Evolutionary conservation across 2,113 vertebrate species (phyloP).

Genomic region (Equus przewalskii): DNA sequence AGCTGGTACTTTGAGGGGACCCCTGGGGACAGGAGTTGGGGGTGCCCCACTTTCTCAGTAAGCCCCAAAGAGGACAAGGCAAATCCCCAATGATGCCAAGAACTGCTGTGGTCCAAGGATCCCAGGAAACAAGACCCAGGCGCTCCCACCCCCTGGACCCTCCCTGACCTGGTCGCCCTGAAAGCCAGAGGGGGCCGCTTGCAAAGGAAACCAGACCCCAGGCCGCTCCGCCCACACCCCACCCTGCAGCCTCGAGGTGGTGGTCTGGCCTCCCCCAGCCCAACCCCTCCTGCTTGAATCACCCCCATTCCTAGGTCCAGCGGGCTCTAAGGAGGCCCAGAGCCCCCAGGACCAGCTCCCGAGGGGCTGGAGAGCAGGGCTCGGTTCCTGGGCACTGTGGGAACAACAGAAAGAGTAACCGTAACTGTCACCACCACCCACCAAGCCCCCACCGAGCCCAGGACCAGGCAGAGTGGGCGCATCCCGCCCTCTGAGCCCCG

Average conservation of each 20-base stretch:
- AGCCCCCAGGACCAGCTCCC: neutral
- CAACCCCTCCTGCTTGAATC: neutral
- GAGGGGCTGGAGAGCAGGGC: neutral
- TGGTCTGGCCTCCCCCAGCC: neutral
- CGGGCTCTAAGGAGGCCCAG: neutral
- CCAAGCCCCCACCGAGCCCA: neutral
- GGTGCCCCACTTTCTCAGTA: neutral
- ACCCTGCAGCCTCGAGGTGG: neutral
- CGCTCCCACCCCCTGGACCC: fast-evolving
- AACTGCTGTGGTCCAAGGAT: neutral
- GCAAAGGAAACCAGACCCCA: neutral
- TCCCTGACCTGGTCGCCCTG: neutral
- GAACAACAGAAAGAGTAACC: neutral
- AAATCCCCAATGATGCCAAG: neutral
- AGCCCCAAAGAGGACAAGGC: neutral
- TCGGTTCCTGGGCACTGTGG: fast-evolving
- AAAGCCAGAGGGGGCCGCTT: neutral
- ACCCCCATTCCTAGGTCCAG: neutral
- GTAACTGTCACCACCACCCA: too few species aligned
- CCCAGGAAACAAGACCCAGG: neutral
- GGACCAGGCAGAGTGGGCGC: neutral
- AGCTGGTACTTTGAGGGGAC: fast-evolving
- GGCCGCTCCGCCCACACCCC: neutral
- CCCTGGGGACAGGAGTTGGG: neutral
- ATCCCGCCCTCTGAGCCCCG: neutral